Percentiles rank a stretch among this genome's conserved stretches.
Conservation (phyloP, 2,113 vertebrate species). For the Boleophthalmus pectinirostris region DNA sequence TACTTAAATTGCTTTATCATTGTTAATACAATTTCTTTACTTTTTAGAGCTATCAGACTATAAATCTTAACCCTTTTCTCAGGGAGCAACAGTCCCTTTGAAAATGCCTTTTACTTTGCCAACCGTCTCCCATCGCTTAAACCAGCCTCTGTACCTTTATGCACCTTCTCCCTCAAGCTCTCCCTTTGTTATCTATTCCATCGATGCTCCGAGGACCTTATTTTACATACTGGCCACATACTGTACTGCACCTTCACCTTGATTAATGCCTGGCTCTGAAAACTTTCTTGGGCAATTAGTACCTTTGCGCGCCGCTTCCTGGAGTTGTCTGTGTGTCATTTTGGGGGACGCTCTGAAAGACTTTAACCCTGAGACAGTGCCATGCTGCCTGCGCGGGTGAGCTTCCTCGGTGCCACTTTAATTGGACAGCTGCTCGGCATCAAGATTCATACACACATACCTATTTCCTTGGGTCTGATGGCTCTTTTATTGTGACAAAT, state of each 20-base stretch:
- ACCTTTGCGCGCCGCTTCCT: conserved; percentile 32
- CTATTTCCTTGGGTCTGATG: conserved; percentile 65
- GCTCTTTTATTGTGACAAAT: conserved; percentile 75
- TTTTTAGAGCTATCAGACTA: background rate
- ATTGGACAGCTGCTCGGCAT: conserved; percentile 76
- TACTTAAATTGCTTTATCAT: no score
- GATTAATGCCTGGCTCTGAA: conserved; percentile 26
- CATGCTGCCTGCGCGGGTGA: conserved; percentile 54
- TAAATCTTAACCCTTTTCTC: background rate
- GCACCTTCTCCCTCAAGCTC: background rate
- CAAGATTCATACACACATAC: conserved; percentile 61
- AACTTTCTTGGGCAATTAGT: conserved; percentile 31
- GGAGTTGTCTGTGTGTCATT: conserved; percentile 46
- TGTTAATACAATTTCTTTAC: background rate
- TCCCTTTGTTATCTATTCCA: background rate
- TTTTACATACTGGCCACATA: background rate
- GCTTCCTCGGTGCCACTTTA: conserved; percentile 63
- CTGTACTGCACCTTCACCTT: conserved; percentile 10
- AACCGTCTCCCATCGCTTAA: background rate
- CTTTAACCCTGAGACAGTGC: conserved; percentile 41
- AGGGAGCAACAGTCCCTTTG: background rate
- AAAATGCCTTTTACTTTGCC: background rate
- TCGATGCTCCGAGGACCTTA: background rate
- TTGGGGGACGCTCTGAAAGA: conserved; percentile 29
- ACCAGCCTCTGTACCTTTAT: background rate